A percentile compares a stretch with the other conserved stretches of the same genome.
Conservation (phyloP, 2,113 vertebrate species). For the Syrmaticus mikado region DNA sequence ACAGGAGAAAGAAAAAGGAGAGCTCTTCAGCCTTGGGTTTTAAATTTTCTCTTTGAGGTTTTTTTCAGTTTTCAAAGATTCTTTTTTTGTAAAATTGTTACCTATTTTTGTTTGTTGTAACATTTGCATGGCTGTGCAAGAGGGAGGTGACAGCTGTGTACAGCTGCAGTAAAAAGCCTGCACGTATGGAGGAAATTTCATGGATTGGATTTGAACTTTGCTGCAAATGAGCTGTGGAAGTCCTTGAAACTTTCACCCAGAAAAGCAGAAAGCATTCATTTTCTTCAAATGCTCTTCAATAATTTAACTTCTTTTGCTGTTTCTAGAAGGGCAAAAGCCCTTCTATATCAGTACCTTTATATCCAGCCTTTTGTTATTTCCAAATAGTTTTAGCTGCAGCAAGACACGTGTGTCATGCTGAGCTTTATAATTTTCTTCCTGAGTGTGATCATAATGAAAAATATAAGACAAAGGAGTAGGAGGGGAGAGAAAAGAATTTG, state of each 20-base stretch:
- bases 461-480: constrained; percentile 16
- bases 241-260: constrained; percentile 18
- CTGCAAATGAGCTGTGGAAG: constrained; percentile 35
- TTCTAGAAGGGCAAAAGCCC: background rate
- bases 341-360: background rate
- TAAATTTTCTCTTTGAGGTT: background rate
- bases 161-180: background rate
- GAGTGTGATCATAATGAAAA: constrained; percentile 8
- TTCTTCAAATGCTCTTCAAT: background rate
- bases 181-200: background rate
- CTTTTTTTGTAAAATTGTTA: background rate
- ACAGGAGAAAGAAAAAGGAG: background rate
- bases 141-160: background rate
- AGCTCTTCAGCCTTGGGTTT: background rate
- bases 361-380: background rate
- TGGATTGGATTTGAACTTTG: constrained; percentile 22
- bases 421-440: background rate
- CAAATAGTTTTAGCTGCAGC: background rate
- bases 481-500: background rate
- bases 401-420: background rate
- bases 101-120: background rate
- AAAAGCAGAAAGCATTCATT: background rate
- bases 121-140: background rate
- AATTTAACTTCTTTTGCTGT: constrained; percentile 9
- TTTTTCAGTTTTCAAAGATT: background rate